Evolutionary conservation across 2,888 invertebrate genomes (phyloP), one percentile per base, ranked within the genome.

Genomic region (Conus canariensis): DNA sequence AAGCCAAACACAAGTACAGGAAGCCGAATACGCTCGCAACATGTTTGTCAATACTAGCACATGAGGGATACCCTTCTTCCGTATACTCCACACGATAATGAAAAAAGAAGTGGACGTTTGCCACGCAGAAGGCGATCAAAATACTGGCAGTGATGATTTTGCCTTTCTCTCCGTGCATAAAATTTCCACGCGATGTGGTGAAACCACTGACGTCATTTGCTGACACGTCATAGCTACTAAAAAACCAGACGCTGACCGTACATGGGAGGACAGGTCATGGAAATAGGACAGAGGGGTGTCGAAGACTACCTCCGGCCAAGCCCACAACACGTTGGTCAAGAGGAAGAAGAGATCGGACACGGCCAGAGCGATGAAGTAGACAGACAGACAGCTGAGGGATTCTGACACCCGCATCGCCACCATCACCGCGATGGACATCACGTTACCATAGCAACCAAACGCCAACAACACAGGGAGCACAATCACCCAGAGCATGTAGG

Each of bases 151-250:
- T 70, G 70, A 70, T n/a, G n/a, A n/a, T n/a, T n/a, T 74, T 74
- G n/a, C n/a, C 74, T n/a, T 74, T n/a, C 10, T 74, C n/a, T n/a
- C n/a, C n/a, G 74, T n/a, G n/a, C 74, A 74, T n/a, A 25, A n/a
- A 5, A 74, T 5, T 2, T n/a, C 74, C 0, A 74, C 74, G 2
- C 74, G 8, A 8, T n/a, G n/a, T 6, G n/a, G 74, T n/a, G 1
- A 6, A 7, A 74, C 74, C 74, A 25, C 74, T 74, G 74, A 74
- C 74, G n/a, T 74, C 74, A 74, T 22, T n/a, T 25, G 22, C 25
- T 74, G 74, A 74, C 74, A 74, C 74, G 74, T 74, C 74, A 74
- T 74, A 5, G 74, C 74, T n/a, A 74, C 74, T 16, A 64, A 64
- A 16, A 64, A 2, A 4, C 64, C n/a, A n/a, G n/a, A 64, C 16